These are phyloP conservation scores for Heterodera filipjevi DNA, from an alignment of 2,888 invertebrate genomes.

Conservation along the genomic window DNA sequence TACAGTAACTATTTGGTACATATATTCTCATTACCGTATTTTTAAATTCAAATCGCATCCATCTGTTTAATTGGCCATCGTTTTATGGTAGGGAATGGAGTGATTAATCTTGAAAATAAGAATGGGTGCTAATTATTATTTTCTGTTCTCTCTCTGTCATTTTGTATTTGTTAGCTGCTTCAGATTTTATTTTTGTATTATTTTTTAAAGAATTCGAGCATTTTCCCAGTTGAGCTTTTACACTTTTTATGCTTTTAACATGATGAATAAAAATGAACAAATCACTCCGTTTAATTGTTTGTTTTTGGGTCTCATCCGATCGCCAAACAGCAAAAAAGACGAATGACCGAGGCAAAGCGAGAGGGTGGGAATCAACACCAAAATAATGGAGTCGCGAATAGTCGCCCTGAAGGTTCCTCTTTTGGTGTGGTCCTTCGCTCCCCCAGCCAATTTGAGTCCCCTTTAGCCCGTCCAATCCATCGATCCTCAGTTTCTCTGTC, in stretches of 20 bases:
- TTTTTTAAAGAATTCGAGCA: neutral
- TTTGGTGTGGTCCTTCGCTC: too few relatives aligned
- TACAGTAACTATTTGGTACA: neutral
- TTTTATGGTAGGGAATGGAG: too few relatives aligned
- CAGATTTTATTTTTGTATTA: neutral
- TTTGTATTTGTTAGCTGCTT: neutral
- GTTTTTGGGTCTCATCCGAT: too few relatives aligned
- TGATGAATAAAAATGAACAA: neutral
- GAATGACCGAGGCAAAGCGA: too few relatives aligned
- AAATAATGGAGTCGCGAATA: too few relatives aligned
- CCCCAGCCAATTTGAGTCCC: too few relatives aligned
- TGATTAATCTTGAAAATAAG: too few relatives aligned
- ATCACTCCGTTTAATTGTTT: neutral
- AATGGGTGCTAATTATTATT: too few relatives aligned
- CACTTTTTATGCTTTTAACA: conserved; percentile 20
- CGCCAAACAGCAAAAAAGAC: too few relatives aligned
- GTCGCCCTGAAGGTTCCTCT: neutral
- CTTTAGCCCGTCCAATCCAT: neutral
- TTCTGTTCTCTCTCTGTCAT: too few relatives aligned
- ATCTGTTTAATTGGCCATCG: neutral
- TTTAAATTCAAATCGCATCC: neutral
- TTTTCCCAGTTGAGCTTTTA: conserved; percentile 18
- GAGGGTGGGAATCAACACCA: too few relatives aligned
- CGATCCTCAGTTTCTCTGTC: neutral
- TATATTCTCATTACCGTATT: conserved; percentile 6